A percentile compares a stretch with the other conserved stretches of the same genome.
Conservation (phyloP, 1,140 invertebrate genomes). For the Tetramorium alpestre region DNA sequence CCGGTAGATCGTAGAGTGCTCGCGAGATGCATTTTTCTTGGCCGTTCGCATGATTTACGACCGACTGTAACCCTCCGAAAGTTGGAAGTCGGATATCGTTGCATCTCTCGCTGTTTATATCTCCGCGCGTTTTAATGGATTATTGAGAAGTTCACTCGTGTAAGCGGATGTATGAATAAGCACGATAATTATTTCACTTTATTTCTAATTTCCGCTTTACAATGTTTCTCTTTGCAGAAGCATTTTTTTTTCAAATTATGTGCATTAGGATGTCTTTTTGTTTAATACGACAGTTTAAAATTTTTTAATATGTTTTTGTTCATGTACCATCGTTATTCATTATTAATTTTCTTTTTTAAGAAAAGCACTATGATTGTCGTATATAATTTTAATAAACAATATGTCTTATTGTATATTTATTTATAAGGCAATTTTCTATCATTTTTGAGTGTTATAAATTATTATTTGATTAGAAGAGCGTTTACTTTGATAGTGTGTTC, state of each 20-base stretch:
- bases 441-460: background rate
- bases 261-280: background rate
- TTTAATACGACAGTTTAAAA: background rate
- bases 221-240: background rate
- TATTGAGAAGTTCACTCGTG: constrained; percentile 4
- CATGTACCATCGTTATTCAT: background rate
- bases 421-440: background rate
- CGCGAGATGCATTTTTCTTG: constrained; percentile 67
- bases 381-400: background rate
- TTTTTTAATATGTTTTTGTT: background rate
- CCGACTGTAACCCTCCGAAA: constrained; percentile 51
- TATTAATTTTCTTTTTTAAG: background rate
- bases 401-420: background rate
- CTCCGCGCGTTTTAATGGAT: constrained; percentile 55
- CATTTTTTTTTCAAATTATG: background rate
- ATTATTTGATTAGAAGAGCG: background rate
- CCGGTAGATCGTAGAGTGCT: constrained; percentile 74
- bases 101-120: constrained; percentile 55
- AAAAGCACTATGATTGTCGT: background rate
- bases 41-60: constrained; percentile 64
- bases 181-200: background rate
- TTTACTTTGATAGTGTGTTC: background rate
- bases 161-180: background rate
- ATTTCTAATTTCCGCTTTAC: background rate
- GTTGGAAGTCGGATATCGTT: constrained; percentile 63